Evolutionary conservation across 2,888 invertebrate genomes (phyloP).

Genomic region (Amphipyra berbera): DNA sequence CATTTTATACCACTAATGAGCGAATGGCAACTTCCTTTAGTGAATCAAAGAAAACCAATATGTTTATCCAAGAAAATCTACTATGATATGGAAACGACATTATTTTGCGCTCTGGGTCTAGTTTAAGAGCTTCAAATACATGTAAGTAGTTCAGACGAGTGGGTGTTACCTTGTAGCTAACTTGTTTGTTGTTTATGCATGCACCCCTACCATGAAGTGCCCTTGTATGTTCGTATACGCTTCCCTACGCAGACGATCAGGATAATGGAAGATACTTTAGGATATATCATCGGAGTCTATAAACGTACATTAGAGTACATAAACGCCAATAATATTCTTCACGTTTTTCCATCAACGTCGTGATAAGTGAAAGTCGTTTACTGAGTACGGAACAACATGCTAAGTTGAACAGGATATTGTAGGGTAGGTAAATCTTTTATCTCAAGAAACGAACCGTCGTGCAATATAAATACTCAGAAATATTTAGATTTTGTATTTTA

Average conservation of each 20-base stretch:
- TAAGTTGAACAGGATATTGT: slow-evolving; percentile 25
- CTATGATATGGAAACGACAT: slow-evolving; percentile 10
- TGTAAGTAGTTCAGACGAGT: slow-evolving; percentile 37
- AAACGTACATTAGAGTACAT: slow-evolving; percentile 37
- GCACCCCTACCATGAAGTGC: slow-evolving; percentile 20
- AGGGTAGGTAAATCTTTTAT: too few relatives aligned
- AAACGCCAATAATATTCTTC: slow-evolving; percentile 32
- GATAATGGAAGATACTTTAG: slow-evolving; percentile 36
- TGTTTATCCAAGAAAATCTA: slow-evolving; percentile 1
- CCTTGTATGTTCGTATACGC: slow-evolving; percentile 10
- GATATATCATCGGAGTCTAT: slow-evolving; percentile 27
- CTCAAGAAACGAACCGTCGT: too few relatives aligned
- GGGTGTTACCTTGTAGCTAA: slow-evolving; percentile 34
- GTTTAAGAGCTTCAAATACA: slow-evolving; percentile 33
- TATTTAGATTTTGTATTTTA: too few relatives aligned
- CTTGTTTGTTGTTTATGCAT: slow-evolving; percentile 43
- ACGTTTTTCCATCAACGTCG: slow-evolving; percentile 43
- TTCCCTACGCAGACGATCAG: slow-evolving; percentile 19
- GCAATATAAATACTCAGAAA: too few relatives aligned
- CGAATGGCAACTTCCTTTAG: too few relatives aligned
- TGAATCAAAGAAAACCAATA: too few relatives aligned
- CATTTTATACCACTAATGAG: too few relatives aligned
- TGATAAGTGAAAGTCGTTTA: slow-evolving; percentile 49
- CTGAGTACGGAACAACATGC: slow-evolving; percentile 21
- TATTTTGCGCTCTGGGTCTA: slow-evolving; percentile 26